Evolutionary conservation across 2,797 vertebrate genomes (phyloP).

Genomic region (Ptychobarbus kaznakovi): DNA sequence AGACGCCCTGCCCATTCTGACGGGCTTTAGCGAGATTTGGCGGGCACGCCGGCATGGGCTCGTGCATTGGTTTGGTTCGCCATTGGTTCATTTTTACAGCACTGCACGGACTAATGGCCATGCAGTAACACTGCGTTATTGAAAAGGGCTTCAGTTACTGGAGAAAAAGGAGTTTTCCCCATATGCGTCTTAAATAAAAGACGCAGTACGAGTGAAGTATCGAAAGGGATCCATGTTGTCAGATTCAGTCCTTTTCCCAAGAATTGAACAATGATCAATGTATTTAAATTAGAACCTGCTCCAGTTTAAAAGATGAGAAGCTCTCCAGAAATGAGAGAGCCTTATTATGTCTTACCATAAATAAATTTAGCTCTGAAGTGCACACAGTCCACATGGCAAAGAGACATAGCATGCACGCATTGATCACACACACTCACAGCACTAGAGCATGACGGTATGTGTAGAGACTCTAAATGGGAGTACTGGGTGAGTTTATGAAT

Average conservation of each 20-base stretch:
- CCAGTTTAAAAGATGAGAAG: not conserved
- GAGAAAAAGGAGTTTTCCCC: too few relatives aligned
- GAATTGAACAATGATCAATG: slow-evolving; percentile 29
- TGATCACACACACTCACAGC: not conserved
- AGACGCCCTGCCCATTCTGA: too few relatives aligned
- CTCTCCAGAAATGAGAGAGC: not conserved
- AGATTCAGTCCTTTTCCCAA: not conserved
- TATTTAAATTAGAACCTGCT: not conserved
- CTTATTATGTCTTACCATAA: not conserved
- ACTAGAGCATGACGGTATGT: not conserved
- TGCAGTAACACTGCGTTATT: too few relatives aligned
- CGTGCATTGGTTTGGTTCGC: too few relatives aligned
- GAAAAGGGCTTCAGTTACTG: too few relatives aligned
- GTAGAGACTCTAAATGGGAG: not conserved
- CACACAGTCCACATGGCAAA: slow-evolving; percentile 12
- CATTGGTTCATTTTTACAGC: too few relatives aligned
- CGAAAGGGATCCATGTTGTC: not conserved
- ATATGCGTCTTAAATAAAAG: too few relatives aligned
- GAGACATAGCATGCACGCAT: not conserved
- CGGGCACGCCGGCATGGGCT: too few relatives aligned
- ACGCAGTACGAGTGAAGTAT: too few relatives aligned
- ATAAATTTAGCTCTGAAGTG: not conserved
- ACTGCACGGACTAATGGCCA: too few relatives aligned
- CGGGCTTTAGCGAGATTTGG: too few relatives aligned
- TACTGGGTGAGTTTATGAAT: not conserved